A percentile compares a stretch with the other conserved stretches of the same genome.
These are phyloP conservation scores for Protobothrops flavoviridis DNA, from an alignment of 2,113 vertebrate species.

Conservation along the genomic window DNA sequence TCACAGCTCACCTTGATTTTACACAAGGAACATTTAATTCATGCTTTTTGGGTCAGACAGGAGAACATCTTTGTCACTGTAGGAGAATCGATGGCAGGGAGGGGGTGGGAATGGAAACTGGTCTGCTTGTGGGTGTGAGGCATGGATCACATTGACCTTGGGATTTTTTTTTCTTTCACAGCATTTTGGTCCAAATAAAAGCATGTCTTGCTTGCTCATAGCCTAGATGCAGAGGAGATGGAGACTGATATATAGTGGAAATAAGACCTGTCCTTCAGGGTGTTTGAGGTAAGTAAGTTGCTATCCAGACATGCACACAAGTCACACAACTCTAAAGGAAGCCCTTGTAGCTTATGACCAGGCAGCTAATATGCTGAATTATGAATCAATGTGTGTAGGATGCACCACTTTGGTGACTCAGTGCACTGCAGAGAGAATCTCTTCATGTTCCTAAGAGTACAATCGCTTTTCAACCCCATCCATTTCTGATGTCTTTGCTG, in stretches of 20 bases:
- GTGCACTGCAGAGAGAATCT: constrained; percentile 5
- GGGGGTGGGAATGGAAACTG: neutral
- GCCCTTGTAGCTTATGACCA: neutral
- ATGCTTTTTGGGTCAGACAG: too few relatives aligned
- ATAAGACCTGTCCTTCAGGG: neutral
- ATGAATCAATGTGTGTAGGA: constrained; percentile 32
- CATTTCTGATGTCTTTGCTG: neutral
- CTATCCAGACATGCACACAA: neutral
- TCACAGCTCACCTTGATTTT: neutral
- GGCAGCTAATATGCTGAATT: neutral
- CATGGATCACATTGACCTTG: neutral
- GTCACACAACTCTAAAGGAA: neutral
- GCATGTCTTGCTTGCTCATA: neutral
- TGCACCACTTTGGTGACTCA: constrained; percentile 22
- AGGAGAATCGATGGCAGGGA: neutral
- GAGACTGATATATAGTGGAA: neutral
- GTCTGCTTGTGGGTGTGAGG: neutral
- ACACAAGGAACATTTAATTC: neutral
- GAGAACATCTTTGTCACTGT: neutral
- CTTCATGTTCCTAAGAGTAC: neutral
- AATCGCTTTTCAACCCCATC: neutral
- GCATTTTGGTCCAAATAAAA: neutral
- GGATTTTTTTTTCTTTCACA: neutral
- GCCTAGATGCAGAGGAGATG: too few relatives aligned
- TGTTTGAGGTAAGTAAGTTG: neutral